Base-by-base conservation (phyloP, 2,888 invertebrate genomes). In the Chrysolina oricalcia region DNA sequence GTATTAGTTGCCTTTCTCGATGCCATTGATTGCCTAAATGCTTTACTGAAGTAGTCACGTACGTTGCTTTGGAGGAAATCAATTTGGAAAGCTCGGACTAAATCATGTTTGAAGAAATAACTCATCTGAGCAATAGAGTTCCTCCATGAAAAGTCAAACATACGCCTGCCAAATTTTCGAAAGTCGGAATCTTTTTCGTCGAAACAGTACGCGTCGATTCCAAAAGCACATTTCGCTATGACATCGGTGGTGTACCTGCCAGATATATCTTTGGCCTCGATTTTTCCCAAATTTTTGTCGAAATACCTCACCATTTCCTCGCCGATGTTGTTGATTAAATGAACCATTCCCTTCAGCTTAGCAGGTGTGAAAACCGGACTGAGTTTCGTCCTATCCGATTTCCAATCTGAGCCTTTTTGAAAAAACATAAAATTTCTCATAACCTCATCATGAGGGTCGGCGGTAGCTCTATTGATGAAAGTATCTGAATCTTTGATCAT, bases 311-410 rank as follows among this genome's bases (percentile, higher is more conserved):
- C 69, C 8, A 77, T 23, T 9, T 63, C 43, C 5, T 73, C 48
- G 9, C 73, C 69, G 35, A 62, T 35, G 15, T 74, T 50, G 27
- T 72, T 64, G 11, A 91, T 88, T n/a, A 90, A 81, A 0, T 88
- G 87, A 48, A 90, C 88, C 91, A 92, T 91, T 59, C 83, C 85
- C 82, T 90, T 91, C 72, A 92, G 85, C 83, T 92, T 92, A 15
- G 90, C 91, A 1, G 90, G 89, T 1, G 91, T 90, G 81, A 92
- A 90, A 0, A 90, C 89, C 0, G 92, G 91, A 0, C 90, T 89
- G 48, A 92, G 83, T 78, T 91, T 91, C 0, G 87, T 82, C n/a
- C 92, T 86, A 21, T 91, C 81, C 40, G 85, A 86, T 81, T 90
- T 91, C 92, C 92, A 92, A 2, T 89, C 87, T 0, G 90, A 89